Percentiles rank a stretch among this genome's conserved stretches.
Evolutionary conservation across 2,797 vertebrate species (phyloP).

Genomic region (Jordanella pulchra): DNA sequence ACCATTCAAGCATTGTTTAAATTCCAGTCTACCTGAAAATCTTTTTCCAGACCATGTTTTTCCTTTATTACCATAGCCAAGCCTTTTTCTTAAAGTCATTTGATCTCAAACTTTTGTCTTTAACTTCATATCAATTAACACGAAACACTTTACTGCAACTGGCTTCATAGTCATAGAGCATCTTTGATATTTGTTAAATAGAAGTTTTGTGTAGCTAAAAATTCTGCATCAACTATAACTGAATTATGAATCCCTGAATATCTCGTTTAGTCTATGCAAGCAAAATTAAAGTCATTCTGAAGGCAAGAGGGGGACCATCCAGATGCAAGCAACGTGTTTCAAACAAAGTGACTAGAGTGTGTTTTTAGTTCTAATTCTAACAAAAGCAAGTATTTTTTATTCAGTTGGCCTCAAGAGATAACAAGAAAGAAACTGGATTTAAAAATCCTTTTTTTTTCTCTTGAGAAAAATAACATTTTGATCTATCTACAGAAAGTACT

Average conservation of each 20-base stretch:
- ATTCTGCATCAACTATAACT: background rate
- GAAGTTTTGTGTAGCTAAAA: background rate
- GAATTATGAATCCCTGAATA: background rate
- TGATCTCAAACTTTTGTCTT: background rate
- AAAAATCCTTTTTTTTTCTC: conserved; percentile 10
- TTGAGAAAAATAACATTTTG: conserved; percentile 25
- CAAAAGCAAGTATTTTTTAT: conserved; percentile 25
- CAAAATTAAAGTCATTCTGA: background rate
- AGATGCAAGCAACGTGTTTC: background rate
- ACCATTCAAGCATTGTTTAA: background rate
- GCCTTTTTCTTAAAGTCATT: background rate
- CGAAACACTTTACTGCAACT: background rate
- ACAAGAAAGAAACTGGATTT: conserved; percentile 2
- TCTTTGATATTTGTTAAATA: background rate
- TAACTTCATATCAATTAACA: background rate
- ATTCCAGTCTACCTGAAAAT: background rate
- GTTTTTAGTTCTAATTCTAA: conserved; percentile 19
- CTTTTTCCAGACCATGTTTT: background rate
- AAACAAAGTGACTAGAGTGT: background rate
- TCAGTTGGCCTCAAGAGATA: conserved; percentile 26
- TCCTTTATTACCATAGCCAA: background rate
- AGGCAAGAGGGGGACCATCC: background rate
- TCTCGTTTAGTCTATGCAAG: background rate
- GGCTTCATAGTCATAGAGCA: background rate
- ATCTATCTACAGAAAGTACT: conserved; percentile 32